Base-by-base conservation (phyloP, 2,113 vertebrate genomes). In the Nannospalax galili region DNA sequence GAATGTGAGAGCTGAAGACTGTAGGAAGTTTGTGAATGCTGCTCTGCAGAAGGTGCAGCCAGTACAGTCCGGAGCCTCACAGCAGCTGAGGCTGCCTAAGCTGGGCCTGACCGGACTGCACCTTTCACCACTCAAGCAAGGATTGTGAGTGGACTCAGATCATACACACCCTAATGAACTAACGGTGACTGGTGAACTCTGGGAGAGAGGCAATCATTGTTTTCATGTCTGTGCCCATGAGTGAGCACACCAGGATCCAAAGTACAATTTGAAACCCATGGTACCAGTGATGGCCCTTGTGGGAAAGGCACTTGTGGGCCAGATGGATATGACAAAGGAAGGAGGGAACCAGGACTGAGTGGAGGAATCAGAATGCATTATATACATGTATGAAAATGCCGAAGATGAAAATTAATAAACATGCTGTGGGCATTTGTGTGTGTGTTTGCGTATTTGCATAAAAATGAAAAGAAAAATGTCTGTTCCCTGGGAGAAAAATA, bases 341-440 rank as follows among this genome's bases (percentile, higher is more conserved):
- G 17, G 8, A 3, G 2, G 32, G 30, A 32, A 5, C 48, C 30
- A 52, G 28, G 28, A 67, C 6, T 7, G 4, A 24, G 2, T 3
- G 20, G 19, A 16, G 17, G 0, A 75, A 45, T 12, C 73, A 75
- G 12, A 75, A 75, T 45, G 40, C 32, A 78, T 56, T 35, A 78
- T 35, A 9, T 20, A 19, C 16, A 20, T 35, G 48, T 35, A 56
- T 56, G 17, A 78, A 78, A 78, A 32, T 11, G 24, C 32, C 65
- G 32, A 67, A 67, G 65, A 60, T 4, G 58, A 67, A 67, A 67
- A 67, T 78, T 78, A 22, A 22, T 35, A 56, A 26, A 10, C 40
- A 37, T 22, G 19, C 6, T 40, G 24, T 75, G 42, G 32, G 45
- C 20, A 42, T 20, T 26, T 52, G 26, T 58, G 17, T 58, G 32